Evolutionary conservation across 1,140 invertebrate species (phyloP).

Genomic region (Pseudomyrmex flavicornis): DNA sequence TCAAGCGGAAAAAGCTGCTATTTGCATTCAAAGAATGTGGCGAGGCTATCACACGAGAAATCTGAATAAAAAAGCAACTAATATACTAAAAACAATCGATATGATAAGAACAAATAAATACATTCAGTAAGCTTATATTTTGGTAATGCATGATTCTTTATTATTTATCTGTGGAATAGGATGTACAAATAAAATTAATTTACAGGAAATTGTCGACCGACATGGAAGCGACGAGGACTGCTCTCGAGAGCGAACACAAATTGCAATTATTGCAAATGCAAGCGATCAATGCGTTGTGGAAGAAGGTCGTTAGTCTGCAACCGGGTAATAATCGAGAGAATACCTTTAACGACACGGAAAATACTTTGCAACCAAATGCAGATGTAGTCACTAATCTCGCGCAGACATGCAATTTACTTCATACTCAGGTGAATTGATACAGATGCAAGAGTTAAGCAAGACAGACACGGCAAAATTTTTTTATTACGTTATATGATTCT

Average conservation of each 20-base stretch:
- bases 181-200: conserved; percentile 25
- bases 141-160: conserved; percentile 4
- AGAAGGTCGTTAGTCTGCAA: conserved; percentile 92
- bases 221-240: conserved; percentile 92
- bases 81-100: conserved; percentile 91
- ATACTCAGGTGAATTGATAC: conserved; percentile 76
- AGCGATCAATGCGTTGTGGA: conserved; percentile 95
- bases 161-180: conserved; percentile 15
- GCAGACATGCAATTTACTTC: conserved; percentile 85
- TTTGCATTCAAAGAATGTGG: conserved; percentile 95
- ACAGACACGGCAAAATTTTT: background rate
- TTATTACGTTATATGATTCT: background rate
- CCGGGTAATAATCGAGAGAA: conserved; percentile 77
- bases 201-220: conserved; percentile 91
- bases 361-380: conserved; percentile 82
- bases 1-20: conserved; percentile 87
- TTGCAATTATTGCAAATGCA: conserved; percentile 95
- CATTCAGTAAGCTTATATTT: conserved; percentile 89
- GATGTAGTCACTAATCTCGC: conserved; percentile 86
- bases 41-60: conserved; percentile 93
- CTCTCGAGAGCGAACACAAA: conserved; percentile 93
- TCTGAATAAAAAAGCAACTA: conserved; percentile 90
- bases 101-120: conserved; percentile 93
- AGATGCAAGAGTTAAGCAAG: background rate
- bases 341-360: conserved; percentile 69